Evolutionary conservation across 2,888 invertebrate species (phyloP).

Genomic region (Ormyrus pomaceus): DNA sequence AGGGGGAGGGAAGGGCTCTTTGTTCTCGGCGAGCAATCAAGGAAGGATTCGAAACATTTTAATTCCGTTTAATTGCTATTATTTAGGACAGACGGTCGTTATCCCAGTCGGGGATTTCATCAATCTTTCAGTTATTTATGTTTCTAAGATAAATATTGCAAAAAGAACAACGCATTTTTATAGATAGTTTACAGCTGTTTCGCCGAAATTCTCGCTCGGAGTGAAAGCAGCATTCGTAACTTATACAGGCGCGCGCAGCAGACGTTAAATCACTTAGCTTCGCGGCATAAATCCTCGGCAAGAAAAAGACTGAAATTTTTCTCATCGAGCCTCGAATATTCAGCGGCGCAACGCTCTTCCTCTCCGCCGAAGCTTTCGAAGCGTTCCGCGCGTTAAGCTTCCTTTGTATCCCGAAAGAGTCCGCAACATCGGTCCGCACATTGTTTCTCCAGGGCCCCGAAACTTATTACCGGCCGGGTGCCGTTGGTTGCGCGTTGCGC

Average conservation of each 20-base stretch:
- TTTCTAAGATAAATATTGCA: too few relatives aligned
- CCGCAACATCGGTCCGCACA: slow-evolving; percentile 17
- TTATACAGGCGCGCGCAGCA: too few relatives aligned
- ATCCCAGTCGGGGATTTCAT: neutral
- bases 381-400: slow-evolving; percentile 18
- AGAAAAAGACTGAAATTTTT: slow-evolving; percentile 5
- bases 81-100: neutral
- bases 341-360: slow-evolving; percentile 15
- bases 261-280: neutral
- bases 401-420: slow-evolving; percentile 42
- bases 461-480: slow-evolving; percentile 39
- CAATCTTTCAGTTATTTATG: too few relatives aligned
- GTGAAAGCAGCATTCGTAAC: too few relatives aligned
- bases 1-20: neutral
- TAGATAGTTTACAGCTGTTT: neutral
- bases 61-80: slow-evolving; percentile 13
- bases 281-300: slow-evolving; percentile 7
- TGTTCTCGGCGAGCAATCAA: neutral
- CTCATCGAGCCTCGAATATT: slow-evolving; percentile 6
- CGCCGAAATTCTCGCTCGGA: too few relatives aligned
- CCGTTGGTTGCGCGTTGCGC: neutral
- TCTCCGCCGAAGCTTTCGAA: slow-evolving; percentile 28
- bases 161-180: neutral
- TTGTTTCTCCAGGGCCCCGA: slow-evolving; percentile 36
- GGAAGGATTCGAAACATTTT: slow-evolving; percentile 4